These are phyloP conservation scores for Muscicapa comitata DNA, from an alignment of 2,797 vertebrate species.

Conservation along the genomic window DNA sequence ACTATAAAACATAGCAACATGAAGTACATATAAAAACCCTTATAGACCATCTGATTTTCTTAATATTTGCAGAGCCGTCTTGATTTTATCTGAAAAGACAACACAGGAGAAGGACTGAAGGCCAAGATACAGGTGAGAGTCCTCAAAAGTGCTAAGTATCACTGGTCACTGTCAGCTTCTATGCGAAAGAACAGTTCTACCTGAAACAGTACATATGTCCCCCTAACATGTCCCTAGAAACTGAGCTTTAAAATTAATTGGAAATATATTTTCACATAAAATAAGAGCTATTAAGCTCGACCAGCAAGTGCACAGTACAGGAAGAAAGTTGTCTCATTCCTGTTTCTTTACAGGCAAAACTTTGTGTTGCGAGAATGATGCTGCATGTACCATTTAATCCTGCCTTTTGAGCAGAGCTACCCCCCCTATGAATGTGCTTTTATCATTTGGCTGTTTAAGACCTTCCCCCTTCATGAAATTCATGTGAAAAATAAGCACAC, in stretches of 20 bases:
- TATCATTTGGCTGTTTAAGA: not conserved
- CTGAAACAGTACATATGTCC: not conserved
- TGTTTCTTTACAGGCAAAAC: slow-evolving; percentile 14
- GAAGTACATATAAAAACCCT: not conserved
- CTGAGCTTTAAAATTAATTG: slow-evolving; percentile 15
- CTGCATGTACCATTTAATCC: not conserved
- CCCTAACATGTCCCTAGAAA: not conserved
- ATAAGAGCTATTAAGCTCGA: not conserved
- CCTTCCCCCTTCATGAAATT: not conserved
- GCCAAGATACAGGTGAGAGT: not conserved
- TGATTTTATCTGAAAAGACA: not conserved
- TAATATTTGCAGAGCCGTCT: not conserved
- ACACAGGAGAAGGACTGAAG: not conserved
- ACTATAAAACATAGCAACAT: not conserved
- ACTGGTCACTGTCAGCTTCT: not conserved
- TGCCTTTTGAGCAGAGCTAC: not conserved
- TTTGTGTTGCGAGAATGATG: not conserved
- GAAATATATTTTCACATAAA: slow-evolving; percentile 4
- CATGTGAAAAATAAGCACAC: not conserved
- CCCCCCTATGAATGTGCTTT: not conserved
- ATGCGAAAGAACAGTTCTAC: not conserved
- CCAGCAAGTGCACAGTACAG: not conserved
- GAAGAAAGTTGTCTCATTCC: not conserved
- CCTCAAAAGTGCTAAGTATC: not conserved
- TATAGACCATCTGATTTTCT: not conserved